Percentiles rank a stretch among this genome's conserved stretches.
Evolutionary conservation across 2,113 vertebrate species (phyloP).

Genomic region (Ardeotis arabs): DNA sequence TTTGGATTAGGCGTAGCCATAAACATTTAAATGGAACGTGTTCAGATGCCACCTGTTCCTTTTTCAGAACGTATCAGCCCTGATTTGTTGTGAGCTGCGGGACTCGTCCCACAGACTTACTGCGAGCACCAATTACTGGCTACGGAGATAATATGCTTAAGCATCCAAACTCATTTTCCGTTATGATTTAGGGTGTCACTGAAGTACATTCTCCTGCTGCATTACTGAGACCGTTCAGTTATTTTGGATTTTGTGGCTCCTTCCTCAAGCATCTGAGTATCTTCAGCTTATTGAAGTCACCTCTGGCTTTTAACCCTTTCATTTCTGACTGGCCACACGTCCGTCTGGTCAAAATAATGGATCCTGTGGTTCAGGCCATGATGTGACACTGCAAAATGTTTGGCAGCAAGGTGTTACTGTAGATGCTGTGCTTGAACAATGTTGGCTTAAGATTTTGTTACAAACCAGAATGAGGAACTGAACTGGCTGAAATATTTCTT

Average conservation of each 20-base stretch:
- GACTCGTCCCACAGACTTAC: not conserved
- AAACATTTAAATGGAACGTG: not conserved
- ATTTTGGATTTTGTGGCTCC: not conserved
- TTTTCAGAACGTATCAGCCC: not conserved
- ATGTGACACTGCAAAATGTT: not conserved
- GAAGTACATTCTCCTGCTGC: not conserved
- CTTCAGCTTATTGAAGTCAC: not conserved
- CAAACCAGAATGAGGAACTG: not conserved
- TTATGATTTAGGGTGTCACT: conserved; percentile 24
- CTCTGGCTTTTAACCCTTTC: not conserved
- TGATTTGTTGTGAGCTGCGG: conserved; percentile 13
- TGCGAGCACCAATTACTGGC: not conserved
- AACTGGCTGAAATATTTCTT: not conserved
- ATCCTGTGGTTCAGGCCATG: fast-evolving
- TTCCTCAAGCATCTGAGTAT: not conserved
- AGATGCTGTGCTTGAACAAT: not conserved
- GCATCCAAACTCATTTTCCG: conserved; percentile 27
- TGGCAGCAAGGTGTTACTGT: not conserved
- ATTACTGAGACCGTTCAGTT: not conserved
- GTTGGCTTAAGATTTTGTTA: not conserved
- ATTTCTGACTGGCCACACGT: not conserved
- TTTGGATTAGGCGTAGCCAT: not conserved
- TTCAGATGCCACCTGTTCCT: not conserved
- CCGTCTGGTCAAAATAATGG: not conserved
- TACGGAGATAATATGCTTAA: conserved; percentile 26